Conservation (phyloP, 1,140 invertebrate genomes). For the Acromyrmex charruanus region DNA sequence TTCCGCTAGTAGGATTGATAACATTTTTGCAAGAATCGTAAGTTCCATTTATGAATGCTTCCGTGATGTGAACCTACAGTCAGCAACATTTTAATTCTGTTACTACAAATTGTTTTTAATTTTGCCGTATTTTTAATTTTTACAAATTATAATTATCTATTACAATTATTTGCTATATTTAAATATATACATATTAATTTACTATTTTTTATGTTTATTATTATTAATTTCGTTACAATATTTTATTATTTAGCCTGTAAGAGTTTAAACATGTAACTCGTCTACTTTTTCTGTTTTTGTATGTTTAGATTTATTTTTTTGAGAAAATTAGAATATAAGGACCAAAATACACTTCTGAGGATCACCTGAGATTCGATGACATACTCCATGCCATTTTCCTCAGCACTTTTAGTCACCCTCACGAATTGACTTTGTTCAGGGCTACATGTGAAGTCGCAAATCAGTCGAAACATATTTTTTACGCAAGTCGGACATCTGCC, state of each 20-base stretch:
- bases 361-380: slow-evolving; percentile 75
- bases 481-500: slow-evolving; percentile 89
- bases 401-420: slow-evolving; percentile 74
- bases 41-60: slow-evolving; percentile 88
- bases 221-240: neutral
- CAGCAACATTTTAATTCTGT: neutral
- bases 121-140: no score
- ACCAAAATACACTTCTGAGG: neutral
- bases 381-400: slow-evolving; percentile 39
- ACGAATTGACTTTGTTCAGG: slow-evolving; percentile 87
- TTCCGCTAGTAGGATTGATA: slow-evolving; percentile 89
- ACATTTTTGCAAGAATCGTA: slow-evolving; percentile 90
- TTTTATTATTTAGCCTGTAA: neutral
- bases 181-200: neutral
- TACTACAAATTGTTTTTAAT: neutral
- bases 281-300: neutral
- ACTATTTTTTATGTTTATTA: neutral
- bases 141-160: no score
- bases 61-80: slow-evolving; percentile 84
- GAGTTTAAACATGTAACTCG: neutral
- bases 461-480: slow-evolving; percentile 87
- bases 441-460: slow-evolving; percentile 89
- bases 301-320: neutral
- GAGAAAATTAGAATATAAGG: neutral
- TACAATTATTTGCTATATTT: no score